These are phyloP conservation scores for Phrynocephalus guinanensis DNA, from an alignment of 2,797 vertebrate species.

Conservation along the genomic window DNA sequence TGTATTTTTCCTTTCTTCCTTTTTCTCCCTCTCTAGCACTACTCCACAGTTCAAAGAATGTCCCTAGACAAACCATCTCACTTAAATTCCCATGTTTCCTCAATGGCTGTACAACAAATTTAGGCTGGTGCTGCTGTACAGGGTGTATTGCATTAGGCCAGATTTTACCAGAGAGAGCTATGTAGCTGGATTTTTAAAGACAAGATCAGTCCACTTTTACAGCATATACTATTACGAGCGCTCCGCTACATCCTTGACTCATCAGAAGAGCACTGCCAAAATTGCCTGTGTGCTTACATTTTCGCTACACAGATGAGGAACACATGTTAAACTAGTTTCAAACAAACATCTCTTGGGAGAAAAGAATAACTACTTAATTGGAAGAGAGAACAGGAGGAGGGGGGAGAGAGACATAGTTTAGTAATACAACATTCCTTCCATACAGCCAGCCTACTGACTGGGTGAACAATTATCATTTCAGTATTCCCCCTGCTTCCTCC, in stretches of 20 bases:
- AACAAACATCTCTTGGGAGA: slow-evolving; percentile 58
- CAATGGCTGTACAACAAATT: background rate
- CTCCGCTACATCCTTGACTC: slow-evolving; percentile 39
- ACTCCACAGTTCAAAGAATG: background rate
- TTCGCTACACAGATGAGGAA: slow-evolving; percentile 60
- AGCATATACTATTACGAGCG: background rate
- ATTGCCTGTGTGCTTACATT: slow-evolving; percentile 61
- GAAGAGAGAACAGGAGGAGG: slow-evolving; percentile 17
- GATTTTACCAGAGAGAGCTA: background rate
- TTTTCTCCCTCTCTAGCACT: background rate
- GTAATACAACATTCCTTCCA: slow-evolving; percentile 72
- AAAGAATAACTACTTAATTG: slow-evolving; percentile 71
- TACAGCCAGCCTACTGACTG: slow-evolving; percentile 66
- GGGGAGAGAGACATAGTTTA: slow-evolving; percentile 65
- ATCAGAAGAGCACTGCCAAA: slow-evolving; percentile 57
- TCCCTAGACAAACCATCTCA: background rate
- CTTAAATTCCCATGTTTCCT: background rate
- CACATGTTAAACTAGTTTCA: slow-evolving; percentile 65
- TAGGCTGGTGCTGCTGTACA: background rate
- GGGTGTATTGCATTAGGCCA: background rate
- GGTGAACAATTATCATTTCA: slow-evolving; percentile 76
- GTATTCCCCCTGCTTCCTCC: slow-evolving; percentile 55
- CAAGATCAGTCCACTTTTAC: background rate
- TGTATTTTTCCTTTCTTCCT: background rate
- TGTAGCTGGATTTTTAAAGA: slow-evolving; percentile 11